A percentile compares a stretch with the other conserved stretches of the same genome.
Conservation (phyloP, 2,113 vertebrate genomes). For the Drymodes brunneopygia region DNA sequence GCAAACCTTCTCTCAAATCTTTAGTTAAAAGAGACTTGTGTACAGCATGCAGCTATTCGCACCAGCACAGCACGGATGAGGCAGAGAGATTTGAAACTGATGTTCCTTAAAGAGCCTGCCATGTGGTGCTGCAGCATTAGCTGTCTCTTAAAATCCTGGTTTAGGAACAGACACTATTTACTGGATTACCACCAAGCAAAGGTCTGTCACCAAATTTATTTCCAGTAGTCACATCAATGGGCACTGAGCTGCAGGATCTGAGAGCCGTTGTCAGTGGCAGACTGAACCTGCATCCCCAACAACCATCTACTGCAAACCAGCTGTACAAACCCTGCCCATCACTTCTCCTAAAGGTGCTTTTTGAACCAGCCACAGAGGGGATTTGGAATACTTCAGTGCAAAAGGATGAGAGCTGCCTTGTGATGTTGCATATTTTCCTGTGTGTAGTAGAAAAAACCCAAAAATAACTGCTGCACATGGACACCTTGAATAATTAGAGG, state of each 20-base stretch:
- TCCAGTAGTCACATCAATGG: accelerated
- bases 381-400: background rate
- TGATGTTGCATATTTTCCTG: background rate
- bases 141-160: background rate
- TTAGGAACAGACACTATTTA: background rate
- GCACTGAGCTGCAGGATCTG: background rate
- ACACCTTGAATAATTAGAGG: background rate
- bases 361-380: background rate
- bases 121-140: background rate
- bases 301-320: background rate
- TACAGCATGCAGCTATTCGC: background rate
- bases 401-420: background rate
- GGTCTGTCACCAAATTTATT: background rate
- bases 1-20: background rate
- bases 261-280: background rate
- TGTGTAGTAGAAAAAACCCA: background rate
- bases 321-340: background rate
- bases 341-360: background rate
- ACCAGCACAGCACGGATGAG: background rate
- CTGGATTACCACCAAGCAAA: background rate
- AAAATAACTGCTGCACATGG: background rate
- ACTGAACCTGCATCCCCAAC: background rate
- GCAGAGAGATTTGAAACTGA: background rate
- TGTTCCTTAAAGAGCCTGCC: background rate
- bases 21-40: background rate